Base-by-base conservation (phyloP, 2,797 vertebrate species). In the Epinephelus coioides region DNA sequence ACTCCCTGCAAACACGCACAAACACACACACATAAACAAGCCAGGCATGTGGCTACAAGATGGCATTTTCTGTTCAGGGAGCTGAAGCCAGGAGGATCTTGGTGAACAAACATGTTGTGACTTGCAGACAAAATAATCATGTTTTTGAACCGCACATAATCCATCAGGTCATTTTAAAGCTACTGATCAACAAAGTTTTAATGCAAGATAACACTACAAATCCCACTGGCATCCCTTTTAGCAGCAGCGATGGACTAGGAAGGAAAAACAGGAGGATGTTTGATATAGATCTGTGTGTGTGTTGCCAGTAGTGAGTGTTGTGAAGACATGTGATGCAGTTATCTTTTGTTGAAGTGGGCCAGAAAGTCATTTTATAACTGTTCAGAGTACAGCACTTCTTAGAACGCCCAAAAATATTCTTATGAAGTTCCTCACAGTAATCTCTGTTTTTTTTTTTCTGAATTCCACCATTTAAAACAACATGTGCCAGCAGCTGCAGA, bases 301-400 rank as follows among this genome's bases (percentile, higher is more conserved):
- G 44, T 62, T 51, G 21, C 30, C 59, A 30, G 4, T 15, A 40
- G 4, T 15, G 11, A 69, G 47, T 54, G 44, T 70, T 69, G 47
- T 43, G 25, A 73, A 66, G 54, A 19, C 63, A 56, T 86, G 84
- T 80, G 83, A 89, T 85, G 73, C 67, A 65, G 61, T 82, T 84
- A 74, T 88, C 80, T 85, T 79, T 55, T 34, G 69, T 51, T 69
- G 9, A 76, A 76, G 62, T 74, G 56, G 50, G 62, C 72, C 67
- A 79, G 21, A 57, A 21, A 49, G 44, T 53, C 27, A 56, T 59
- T 69, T 34, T 70, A 5, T 72, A 44, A 15, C 63, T 68, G 15
- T n/a, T 83, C 51, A 49, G 15, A 17, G 6, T 27, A n/a, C 51
- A 38, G 21, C 23, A 11, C 50, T 84, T 73, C 38, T 61, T 43